phyloP scores from a whole-genome alignment of 2,797 vertebrate species.

The Nannoperca obscura region DNA sequence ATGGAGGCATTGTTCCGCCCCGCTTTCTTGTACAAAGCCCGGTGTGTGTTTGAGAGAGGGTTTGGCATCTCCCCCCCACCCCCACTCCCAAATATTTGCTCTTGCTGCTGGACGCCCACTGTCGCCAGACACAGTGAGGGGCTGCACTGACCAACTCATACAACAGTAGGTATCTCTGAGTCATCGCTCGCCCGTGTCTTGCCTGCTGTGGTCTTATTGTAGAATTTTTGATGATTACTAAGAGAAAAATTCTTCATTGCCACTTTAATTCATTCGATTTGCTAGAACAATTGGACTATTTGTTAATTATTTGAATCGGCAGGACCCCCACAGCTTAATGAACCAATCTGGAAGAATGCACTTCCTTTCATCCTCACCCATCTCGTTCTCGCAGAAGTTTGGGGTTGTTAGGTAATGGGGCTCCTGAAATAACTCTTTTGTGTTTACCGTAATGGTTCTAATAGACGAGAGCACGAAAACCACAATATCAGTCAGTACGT shows the following conservation, averaged over 20 bases:
- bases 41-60: slow-evolving; percentile 78
- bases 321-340: slow-evolving; percentile 26
- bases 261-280: slow-evolving; percentile 21
- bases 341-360: slow-evolving; percentile 21
- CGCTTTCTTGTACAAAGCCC: slow-evolving; percentile 78
- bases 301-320: slow-evolving; percentile 45
- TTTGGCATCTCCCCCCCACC: slow-evolving; percentile 72
- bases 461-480: not conserved
- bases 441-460: not conserved
- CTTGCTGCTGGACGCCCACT: slow-evolving; percentile 79
- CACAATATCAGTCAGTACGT: not conserved
- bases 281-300: slow-evolving; percentile 34
- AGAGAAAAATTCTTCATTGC: slow-evolving; percentile 32
- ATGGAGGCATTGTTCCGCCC: slow-evolving; percentile 79
- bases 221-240: slow-evolving; percentile 22
- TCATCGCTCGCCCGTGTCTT: slow-evolving; percentile 19
- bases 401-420: slow-evolving; percentile 21
- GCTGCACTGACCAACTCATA: slow-evolving; percentile 45
- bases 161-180: slow-evolving; percentile 33
- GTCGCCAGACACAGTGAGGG: slow-evolving; percentile 46
- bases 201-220: not conserved
- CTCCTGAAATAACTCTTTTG: slow-evolving; percentile 23
- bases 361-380: slow-evolving; percentile 14
- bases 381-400: slow-evolving; percentile 11
- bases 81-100: slow-evolving; percentile 79